Evolutionary conservation across 2,113 vertebrate species (phyloP).

Genomic region (Stigmatopora argus): DNA sequence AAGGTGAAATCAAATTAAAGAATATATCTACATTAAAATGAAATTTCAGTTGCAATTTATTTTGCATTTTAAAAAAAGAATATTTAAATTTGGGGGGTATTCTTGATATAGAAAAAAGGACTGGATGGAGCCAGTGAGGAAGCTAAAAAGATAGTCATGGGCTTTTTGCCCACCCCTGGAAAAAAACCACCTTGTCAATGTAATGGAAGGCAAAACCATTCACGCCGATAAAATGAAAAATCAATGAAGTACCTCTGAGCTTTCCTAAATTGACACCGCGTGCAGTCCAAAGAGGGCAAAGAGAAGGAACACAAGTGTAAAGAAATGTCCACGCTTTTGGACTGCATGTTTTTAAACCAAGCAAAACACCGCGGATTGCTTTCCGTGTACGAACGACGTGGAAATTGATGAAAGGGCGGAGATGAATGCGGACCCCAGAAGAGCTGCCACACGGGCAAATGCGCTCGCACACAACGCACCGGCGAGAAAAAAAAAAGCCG

Average conservation of each 20-base stretch:
- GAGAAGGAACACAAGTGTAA: background rate
- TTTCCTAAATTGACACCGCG: constrained; percentile 57
- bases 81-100: too few species aligned
- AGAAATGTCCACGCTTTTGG: constrained; percentile 24
- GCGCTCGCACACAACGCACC: constrained; percentile 22
- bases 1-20: too few species aligned
- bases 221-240: constrained; percentile 33
- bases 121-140: background rate
- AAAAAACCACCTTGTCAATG: constrained; percentile 16
- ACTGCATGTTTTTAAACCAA: constrained; percentile 30
- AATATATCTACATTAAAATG: too few species aligned
- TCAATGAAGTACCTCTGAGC: constrained; percentile 45
- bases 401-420: constrained; percentile 34
- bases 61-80: too few species aligned
- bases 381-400: constrained; percentile 26
- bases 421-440: constrained; percentile 28
- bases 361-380: constrained; percentile 30
- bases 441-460: constrained; percentile 28
- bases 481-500: constrained; percentile 49
- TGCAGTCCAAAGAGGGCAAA: constrained; percentile 44
- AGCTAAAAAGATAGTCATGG: background rate
- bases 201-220: constrained; percentile 30
- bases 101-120: background rate
- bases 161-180: background rate
- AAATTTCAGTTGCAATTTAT: too few species aligned